These are phyloP conservation scores for Azorinus chamasolen DNA, from an alignment of 2,888 invertebrate genomes.

Conservation along the genomic window DNA sequence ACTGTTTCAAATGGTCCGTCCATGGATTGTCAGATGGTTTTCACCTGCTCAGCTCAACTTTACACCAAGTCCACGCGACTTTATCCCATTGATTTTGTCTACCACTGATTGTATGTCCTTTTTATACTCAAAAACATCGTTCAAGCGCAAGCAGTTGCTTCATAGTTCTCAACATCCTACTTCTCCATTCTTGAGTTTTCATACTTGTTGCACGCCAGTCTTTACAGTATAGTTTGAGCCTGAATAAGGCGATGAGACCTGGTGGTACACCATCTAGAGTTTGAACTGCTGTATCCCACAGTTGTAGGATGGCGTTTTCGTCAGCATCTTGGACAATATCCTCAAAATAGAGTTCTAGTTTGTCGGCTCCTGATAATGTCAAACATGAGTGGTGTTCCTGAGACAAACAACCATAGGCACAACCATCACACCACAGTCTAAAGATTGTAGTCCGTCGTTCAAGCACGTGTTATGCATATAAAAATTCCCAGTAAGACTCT, in stretches of 20 bases:
- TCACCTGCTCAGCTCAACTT: too few species aligned
- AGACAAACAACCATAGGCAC: slow-evolving; percentile 24
- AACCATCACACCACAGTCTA: slow-evolving; percentile 36
- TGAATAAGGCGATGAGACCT: slow-evolving; percentile 23
- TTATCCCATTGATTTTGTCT: too few species aligned
- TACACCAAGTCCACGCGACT: too few species aligned
- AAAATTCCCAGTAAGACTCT: slow-evolving; percentile 50
- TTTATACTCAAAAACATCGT: slow-evolving; percentile 9
- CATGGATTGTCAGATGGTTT: too few species aligned
- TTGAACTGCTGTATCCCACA: slow-evolving; percentile 29
- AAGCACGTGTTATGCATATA: slow-evolving; percentile 38
- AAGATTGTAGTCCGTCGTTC: slow-evolving; percentile 21
- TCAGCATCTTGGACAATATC: slow-evolving; percentile 40
- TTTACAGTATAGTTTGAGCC: slow-evolving; percentile 33
- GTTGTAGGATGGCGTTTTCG: slow-evolving; percentile 22
- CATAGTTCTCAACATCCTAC: slow-evolving; percentile 30
- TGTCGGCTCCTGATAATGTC: slow-evolving; percentile 14
- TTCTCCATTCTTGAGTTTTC: slow-evolving; percentile 39
- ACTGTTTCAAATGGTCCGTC: too few species aligned
- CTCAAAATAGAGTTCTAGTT: slow-evolving; percentile 41
- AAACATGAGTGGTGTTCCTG: slow-evolving; percentile 43
- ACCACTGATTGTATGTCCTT: too few species aligned
- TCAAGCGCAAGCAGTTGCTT: slow-evolving; percentile 26
- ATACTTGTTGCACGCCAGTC: slow-evolving; percentile 47
- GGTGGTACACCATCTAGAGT: slow-evolving; percentile 11